Percentiles rank a stretch among this genome's conserved stretches.
These are phyloP conservation scores for Epizoanthus illoricatus DNA, from an alignment of 92 coral and sea anemone genomes.

Conservation along the genomic window DNA sequence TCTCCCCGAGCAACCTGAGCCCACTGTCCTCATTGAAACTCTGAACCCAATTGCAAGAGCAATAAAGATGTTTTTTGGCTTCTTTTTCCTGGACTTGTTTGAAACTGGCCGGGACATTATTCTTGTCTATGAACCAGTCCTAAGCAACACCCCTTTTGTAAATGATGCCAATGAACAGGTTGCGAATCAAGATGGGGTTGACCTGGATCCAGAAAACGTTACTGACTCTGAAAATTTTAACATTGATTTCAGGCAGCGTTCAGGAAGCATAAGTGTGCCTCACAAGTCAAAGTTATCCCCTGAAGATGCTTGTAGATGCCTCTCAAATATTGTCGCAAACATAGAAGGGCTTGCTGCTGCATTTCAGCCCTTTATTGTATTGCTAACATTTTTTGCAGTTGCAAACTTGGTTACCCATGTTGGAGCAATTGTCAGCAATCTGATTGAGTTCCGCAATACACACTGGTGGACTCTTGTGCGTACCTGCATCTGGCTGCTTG, in stretches of 20 bases:
- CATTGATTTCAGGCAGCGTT: constrained; percentile 36
- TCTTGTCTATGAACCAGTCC: constrained; percentile 55
- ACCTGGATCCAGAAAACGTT: constrained; percentile 37
- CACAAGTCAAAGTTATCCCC: constrained; percentile 52
- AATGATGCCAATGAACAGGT: not conserved
- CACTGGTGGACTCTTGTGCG: constrained; percentile 94
- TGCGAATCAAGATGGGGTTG: constrained; percentile 17
- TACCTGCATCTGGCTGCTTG: constrained; percentile 80
- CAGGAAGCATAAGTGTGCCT: constrained; percentile 65
- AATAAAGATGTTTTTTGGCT: constrained; percentile 51
- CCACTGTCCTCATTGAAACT: constrained; percentile 37
- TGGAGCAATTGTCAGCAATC: constrained; percentile 66
- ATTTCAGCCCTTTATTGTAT: constrained; percentile 79
- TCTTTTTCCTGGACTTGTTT: constrained; percentile 70
- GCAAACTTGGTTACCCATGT: constrained; percentile 86
- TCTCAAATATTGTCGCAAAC: constrained; percentile 65
- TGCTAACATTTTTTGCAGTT: constrained; percentile 79
- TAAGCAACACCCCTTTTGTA: not conserved
- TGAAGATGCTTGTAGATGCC: constrained; percentile 65
- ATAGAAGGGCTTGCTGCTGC: constrained; percentile 64
- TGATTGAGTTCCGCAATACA: constrained; percentile 48
- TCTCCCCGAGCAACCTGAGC: constrained; percentile 46
- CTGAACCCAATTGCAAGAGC: constrained; percentile 48
- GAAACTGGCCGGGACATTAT: constrained; percentile 71
- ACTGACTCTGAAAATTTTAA: constrained; percentile 14